Conservation (phyloP, 2,888 invertebrate genomes). For the Andrena trimmerana region DNA sequence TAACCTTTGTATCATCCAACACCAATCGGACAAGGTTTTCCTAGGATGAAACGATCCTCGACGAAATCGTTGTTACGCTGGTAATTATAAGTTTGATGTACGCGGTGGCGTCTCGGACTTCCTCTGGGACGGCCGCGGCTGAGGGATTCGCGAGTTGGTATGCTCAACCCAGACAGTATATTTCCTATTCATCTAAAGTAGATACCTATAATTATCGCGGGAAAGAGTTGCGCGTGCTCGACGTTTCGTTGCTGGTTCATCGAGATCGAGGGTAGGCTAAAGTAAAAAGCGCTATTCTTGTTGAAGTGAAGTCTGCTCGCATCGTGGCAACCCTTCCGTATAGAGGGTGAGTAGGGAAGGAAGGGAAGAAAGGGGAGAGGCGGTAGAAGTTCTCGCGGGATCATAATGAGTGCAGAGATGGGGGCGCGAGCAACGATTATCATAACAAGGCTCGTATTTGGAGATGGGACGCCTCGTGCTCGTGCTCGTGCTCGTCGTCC, state of each 20-base stretch:
- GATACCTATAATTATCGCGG: background rate
- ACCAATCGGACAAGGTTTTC: background rate
- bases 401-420: conserved; percentile 58
- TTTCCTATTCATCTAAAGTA: too few relatives aligned
- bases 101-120: conserved; percentile 74
- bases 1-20: background rate
- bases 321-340: background rate
- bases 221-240: background rate
- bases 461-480: conserved; percentile 69
- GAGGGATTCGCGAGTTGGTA: background rate
- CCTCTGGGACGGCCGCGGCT: conserved; percentile 27
- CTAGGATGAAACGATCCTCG: conserved; percentile 24
- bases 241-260: background rate
- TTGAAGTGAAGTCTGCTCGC: background rate
- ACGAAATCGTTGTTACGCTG: conserved; percentile 68
- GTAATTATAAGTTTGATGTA: conserved; percentile 77
- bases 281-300: conserved; percentile 1
- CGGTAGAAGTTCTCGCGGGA: conserved; percentile 45
- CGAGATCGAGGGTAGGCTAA: background rate
- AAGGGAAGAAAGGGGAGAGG: background rate
- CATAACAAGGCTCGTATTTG: conserved; percentile 83
- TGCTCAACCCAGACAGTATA: too few relatives aligned
- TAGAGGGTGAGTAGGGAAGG: conserved; percentile 24
- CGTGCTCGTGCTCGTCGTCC: conserved; percentile 25
- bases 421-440: conserved; percentile 77